Percentiles rank a stretch among this genome's conserved stretches.
These are phyloP conservation scores for Synergus gifuensis DNA, from an alignment of 2,888 invertebrate genomes.

Conservation along the genomic window DNA sequence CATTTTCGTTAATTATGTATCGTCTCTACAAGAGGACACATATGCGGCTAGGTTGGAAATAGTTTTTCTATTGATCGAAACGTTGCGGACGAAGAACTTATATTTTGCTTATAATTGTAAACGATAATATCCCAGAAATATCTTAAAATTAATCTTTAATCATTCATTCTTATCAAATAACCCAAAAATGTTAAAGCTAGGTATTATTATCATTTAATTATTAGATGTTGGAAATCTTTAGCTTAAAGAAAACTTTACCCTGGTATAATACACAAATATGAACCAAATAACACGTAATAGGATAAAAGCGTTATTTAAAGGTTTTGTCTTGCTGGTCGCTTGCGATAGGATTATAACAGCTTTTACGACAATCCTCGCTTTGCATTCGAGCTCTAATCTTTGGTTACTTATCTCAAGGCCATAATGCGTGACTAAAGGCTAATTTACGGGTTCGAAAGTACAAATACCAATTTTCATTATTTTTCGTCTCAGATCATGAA, in stretches of 20 bases:
- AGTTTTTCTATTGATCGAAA: conserved; percentile 47
- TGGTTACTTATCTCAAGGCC: conserved; percentile 30
- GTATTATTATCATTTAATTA: not conserved
- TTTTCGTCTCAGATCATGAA: not conserved
- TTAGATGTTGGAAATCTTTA: not conserved
- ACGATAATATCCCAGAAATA: conserved; percentile 1
- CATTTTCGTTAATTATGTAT: conserved; percentile 58
- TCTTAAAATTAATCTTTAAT: not conserved
- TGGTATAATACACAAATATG: not conserved
- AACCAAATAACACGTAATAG: conserved; percentile 16
- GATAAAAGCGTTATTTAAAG: conserved; percentile 44
- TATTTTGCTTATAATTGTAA: not conserved
- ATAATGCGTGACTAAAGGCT: conserved; percentile 32
- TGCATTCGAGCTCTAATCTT: conserved; percentile 34
- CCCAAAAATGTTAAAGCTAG: not conserved
- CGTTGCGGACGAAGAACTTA: conserved; percentile 5
- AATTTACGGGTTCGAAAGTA: conserved; percentile 13
- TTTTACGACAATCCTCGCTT: conserved; percentile 59
- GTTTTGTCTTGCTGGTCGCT: conserved; percentile 62
- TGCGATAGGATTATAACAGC: conserved; percentile 70
- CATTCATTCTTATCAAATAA: not conserved
- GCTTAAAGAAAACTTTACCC: conserved; percentile 4
- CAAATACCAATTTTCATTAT: not conserved
- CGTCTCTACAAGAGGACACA: conserved; percentile 44
- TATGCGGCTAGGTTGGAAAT: conserved; percentile 47